A percentile compares a stretch with the other conserved stretches of the same genome.
These are phyloP conservation scores for Mesocentrotus franciscanus DNA, from an alignment of 53 echinoderm and acorn worm genomes.

Conservation along the genomic window DNA sequence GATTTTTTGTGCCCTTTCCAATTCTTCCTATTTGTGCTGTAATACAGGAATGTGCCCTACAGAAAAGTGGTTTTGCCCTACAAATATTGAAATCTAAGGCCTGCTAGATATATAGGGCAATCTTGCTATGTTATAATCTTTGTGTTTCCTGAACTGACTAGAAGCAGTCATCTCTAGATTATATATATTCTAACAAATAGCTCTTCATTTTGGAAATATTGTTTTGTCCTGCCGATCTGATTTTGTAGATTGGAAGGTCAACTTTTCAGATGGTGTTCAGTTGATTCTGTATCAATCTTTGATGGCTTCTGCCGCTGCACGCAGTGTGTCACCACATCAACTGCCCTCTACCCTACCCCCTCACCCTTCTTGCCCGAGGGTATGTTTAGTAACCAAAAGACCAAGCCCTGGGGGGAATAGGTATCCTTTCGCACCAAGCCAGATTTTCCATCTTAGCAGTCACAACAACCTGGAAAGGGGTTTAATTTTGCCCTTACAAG, in stretches of 20 bases:
- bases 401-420: background rate
- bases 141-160: too few relatives aligned
- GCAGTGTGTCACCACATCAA: background rate
- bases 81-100: too few relatives aligned
- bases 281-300: background rate
- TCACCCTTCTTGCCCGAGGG: background rate
- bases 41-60: too few relatives aligned
- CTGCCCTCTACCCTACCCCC: conserved; percentile 4
- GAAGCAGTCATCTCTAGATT: background rate
- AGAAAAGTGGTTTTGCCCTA: too few relatives aligned
- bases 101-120: too few relatives aligned
- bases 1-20: too few relatives aligned
- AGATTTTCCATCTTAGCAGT: background rate
- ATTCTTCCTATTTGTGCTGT: too few relatives aligned
- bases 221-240: background rate
- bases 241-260: background rate
- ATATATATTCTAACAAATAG: background rate
- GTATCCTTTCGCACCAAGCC: conserved; percentile 40
- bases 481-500: conserved; percentile 28
- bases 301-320: background rate
- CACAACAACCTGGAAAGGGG: conserved; percentile 32
- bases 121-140: too few relatives aligned
- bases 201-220: background rate
- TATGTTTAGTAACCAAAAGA: conserved; percentile 22
- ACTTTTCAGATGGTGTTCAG: background rate